Evolutionary conservation across 2,888 invertebrate species (phyloP).

Genomic region (Drosophila mulleri): DNA sequence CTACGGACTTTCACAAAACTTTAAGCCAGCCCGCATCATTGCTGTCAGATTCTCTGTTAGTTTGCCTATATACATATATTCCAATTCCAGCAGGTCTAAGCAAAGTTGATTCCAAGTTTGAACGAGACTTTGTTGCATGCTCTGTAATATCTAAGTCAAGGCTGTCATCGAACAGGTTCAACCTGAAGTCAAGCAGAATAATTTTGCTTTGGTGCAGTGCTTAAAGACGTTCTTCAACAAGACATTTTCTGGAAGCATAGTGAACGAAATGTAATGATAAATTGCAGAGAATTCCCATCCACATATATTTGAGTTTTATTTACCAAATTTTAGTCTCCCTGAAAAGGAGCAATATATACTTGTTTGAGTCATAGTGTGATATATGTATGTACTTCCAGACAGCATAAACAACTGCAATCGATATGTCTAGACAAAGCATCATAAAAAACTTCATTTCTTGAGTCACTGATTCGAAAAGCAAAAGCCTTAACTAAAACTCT

Average conservation of each 20-base stretch:
- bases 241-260: neutral
- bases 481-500: neutral
- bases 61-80: slow-evolving; percentile 1
- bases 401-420: slow-evolving; percentile 7
- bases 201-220: neutral
- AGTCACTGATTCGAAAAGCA: slow-evolving; percentile 6
- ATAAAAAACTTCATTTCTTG: neutral
- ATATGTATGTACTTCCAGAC: slow-evolving; percentile 1
- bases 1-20: slow-evolving; percentile 39
- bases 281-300: neutral
- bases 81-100: neutral
- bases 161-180: neutral
- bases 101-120: neutral
- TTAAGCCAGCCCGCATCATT: slow-evolving; percentile 4
- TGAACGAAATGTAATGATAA: neutral
- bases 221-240: neutral
- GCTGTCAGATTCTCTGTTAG: neutral
- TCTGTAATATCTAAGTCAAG: slow-evolving; percentile 5
- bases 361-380: neutral
- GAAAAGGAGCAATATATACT: neutral
- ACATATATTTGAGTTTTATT: neutral
- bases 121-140: neutral
- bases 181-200: neutral
- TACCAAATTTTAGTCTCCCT: neutral
- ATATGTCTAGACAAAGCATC: slow-evolving; percentile 14